These are phyloP conservation scores for Meloe dianella DNA, from an alignment of 2,888 invertebrate species.

Conservation along the genomic window DNA sequence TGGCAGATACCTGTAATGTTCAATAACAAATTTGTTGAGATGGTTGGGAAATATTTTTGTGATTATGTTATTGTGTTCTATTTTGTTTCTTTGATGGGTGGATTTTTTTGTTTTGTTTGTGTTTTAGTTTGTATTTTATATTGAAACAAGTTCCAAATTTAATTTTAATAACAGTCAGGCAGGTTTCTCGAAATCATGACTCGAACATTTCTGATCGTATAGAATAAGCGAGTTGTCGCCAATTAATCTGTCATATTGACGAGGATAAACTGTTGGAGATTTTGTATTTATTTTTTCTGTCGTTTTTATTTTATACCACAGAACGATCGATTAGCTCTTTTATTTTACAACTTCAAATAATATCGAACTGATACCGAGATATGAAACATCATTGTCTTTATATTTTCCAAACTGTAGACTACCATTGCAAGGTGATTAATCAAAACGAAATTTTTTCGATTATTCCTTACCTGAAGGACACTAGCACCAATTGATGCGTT, in stretches of 20 bases:
- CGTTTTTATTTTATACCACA: not conserved
- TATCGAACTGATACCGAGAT: not conserved
- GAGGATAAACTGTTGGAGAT: constrained; percentile 13
- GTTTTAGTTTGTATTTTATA: constrained; percentile 9
- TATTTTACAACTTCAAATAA: constrained; percentile 6
- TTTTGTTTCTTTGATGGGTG: not conserved
- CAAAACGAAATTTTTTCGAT: not conserved
- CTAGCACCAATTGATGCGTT: constrained; percentile 93
- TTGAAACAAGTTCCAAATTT: constrained; percentile 14
- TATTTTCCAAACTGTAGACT: not conserved
- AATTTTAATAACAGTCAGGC: constrained; percentile 10
- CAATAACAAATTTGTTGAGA: constrained; percentile 6
- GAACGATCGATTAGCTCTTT: constrained; percentile 7
- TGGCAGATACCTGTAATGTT: constrained; percentile 77
- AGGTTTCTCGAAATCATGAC: constrained; percentile 14
- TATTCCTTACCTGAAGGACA: constrained; percentile 74
- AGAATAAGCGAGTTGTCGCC: constrained; percentile 15
- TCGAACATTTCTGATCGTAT: constrained; percentile 13
- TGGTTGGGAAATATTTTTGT: not conserved
- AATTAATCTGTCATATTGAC: constrained; percentile 18
- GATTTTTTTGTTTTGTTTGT: not conserved
- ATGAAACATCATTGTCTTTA: not conserved
- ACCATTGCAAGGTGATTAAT: not conserved
- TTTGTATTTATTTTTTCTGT: not conserved
- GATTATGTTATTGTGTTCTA: not conserved